phyloP scores from a whole-genome alignment of 1,140 invertebrate genomes.

The Eriosoma lanigerum region DNA sequence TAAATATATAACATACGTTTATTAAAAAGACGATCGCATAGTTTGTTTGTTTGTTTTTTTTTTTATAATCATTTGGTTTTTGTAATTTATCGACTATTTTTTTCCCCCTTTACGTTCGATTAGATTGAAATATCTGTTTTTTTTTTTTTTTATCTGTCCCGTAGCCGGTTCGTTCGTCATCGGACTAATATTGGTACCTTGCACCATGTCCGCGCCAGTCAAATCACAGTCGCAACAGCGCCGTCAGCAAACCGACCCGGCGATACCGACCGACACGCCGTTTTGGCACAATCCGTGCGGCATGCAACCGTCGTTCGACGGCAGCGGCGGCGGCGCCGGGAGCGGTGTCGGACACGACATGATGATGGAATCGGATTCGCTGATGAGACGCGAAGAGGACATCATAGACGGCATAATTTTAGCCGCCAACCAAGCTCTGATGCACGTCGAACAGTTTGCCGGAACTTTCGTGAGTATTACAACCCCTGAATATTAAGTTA shows the following conservation, averaged over 20 bases:
- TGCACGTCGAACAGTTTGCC: conserved; percentile 60
- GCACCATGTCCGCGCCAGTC: conserved; percentile 50
- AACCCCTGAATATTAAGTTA: no score
- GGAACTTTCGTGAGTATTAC: conserved; percentile 62
- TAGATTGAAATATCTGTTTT: no score
- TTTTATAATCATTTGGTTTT: no score
- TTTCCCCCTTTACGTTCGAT: no score
- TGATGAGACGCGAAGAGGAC: conserved; percentile 52
- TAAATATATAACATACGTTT: no score
- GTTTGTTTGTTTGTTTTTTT: neutral
- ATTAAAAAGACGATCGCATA: no score
- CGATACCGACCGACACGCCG: conserved; percentile 8
- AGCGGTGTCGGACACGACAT: conserved; percentile 56
- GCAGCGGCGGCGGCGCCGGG: conserved; percentile 57
- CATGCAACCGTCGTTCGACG: conserved; percentile 57
- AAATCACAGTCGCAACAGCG: conserved; percentile 22
- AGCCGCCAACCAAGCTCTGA: conserved; percentile 60
- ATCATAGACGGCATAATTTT: conserved; percentile 60
- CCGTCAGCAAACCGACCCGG: conserved; percentile 51
- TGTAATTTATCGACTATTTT: no score
- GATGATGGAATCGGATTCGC: conserved; percentile 26
- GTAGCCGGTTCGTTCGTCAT: conserved; percentile 43
- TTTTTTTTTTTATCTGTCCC: neutral
- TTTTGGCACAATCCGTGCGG: conserved; percentile 64
- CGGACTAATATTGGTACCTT: conserved; percentile 24